Conservation (phyloP, 1,140 invertebrate species). For the Proctacanthus coquilletti region DNA sequence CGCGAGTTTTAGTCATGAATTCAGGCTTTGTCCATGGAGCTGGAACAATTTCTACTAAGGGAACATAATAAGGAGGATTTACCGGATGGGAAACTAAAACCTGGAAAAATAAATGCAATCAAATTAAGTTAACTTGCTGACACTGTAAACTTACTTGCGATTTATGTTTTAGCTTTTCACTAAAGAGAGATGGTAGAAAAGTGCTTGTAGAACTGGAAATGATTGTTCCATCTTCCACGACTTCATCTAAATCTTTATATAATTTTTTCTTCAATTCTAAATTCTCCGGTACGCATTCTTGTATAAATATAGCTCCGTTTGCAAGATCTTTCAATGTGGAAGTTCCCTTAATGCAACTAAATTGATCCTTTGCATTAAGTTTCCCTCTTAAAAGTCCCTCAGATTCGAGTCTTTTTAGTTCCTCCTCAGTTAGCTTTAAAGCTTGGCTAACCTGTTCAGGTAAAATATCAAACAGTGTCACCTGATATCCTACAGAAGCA, state of each 20-base stretch:
- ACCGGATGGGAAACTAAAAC: conserved; percentile 67
- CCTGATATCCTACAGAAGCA: conserved; percentile 72
- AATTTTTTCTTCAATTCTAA: conserved; percentile 72
- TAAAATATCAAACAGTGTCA: conserved; percentile 69
- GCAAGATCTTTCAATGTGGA: conserved; percentile 44
- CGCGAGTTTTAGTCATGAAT: conserved; percentile 36
- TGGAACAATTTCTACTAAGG: conserved; percentile 85
- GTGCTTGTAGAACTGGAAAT: conserved; percentile 85
- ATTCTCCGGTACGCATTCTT: conserved; percentile 87
- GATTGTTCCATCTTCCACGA: conserved; percentile 52
- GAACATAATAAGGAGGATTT: conserved; percentile 91
- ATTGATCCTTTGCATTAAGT: conserved; percentile 55
- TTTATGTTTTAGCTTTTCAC: conserved; percentile 56
- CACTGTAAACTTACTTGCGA: too few relatives aligned
- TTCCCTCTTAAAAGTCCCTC: conserved; percentile 55
- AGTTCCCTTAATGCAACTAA: conserved; percentile 56
- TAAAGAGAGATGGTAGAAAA: conserved; percentile 72
- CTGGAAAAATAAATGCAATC: conserved; percentile 10
- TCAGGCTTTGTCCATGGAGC: conserved; percentile 65
- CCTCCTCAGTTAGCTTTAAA: conserved; percentile 51
- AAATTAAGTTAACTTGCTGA: too few relatives aligned
- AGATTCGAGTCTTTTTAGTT: conserved; percentile 56
- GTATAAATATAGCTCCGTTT: conserved; percentile 53
- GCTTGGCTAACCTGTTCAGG: conserved; percentile 55
- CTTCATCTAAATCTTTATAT: conserved; percentile 57